Percentiles rank a stretch among this genome's conserved stretches.
These are phyloP conservation scores for Dasypogon diadema DNA, from an alignment of 2,888 invertebrate species.

Conservation along the genomic window DNA sequence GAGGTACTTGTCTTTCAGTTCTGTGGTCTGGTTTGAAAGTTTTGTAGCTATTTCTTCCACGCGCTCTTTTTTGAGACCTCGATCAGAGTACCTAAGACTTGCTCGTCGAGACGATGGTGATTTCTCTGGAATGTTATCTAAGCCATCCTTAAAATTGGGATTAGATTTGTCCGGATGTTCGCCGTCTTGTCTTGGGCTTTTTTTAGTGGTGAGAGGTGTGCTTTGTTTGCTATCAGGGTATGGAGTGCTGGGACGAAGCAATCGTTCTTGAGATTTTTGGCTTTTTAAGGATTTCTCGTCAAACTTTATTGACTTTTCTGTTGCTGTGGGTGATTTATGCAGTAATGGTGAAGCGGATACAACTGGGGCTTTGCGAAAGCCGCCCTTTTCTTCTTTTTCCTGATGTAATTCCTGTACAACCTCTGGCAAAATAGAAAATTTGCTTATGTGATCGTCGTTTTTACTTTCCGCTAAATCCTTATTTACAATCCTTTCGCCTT, in stretches of 20 bases:
- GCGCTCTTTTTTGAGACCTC: constrained; percentile 31
- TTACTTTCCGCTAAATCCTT: too few relatives aligned
- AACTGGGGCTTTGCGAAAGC: constrained; percentile 28
- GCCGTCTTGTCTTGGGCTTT: constrained; percentile 54
- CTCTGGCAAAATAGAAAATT: too few relatives aligned
- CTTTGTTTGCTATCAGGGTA: constrained; percentile 63
- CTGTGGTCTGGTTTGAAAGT: background rate
- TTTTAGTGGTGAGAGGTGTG: constrained; percentile 56
- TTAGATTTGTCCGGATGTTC: constrained; percentile 63
- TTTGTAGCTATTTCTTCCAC: constrained; percentile 39
- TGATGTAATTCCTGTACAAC: too few relatives aligned
- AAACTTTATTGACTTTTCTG: constrained; percentile 59
- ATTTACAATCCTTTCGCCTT: too few relatives aligned
- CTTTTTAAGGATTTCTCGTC: constrained; percentile 57
- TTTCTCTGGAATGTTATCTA: constrained; percentile 61
- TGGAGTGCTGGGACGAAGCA: constrained; percentile 64
- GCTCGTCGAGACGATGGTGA: constrained; percentile 16
- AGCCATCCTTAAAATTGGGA: constrained; percentile 62
- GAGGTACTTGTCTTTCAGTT: constrained; percentile 7
- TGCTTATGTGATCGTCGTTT: too few relatives aligned
- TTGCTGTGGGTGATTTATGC: constrained; percentile 58
- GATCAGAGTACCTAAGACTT: constrained; percentile 44
- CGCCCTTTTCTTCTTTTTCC: too few relatives aligned
- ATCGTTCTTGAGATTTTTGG: constrained; percentile 58
- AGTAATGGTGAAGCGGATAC: constrained; percentile 60